These are phyloP conservation scores for Lucilia sericata DNA, from an alignment of 1,140 invertebrate species.

Conservation along the genomic window DNA sequence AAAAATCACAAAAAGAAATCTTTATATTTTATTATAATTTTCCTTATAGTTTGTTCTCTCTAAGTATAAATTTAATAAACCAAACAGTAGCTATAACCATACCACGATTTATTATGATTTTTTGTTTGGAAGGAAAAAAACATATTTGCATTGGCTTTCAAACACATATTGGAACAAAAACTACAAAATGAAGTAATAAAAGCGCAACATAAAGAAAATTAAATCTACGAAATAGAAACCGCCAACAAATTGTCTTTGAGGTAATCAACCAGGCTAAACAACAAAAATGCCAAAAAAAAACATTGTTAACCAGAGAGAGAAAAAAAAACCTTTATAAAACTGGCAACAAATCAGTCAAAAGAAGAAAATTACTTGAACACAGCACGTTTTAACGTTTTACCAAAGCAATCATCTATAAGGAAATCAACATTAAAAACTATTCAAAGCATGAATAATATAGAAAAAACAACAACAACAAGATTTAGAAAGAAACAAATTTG, in stretches of 20 bases:
- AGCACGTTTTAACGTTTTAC: slow-evolving; percentile 39
- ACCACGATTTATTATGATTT: slow-evolving; percentile 27
- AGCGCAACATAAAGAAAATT: not conserved
- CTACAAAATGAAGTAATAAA: not conserved
- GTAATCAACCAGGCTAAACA: slow-evolving; percentile 31
- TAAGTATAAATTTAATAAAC: not conserved
- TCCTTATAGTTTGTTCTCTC: not conserved
- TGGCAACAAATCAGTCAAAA: slow-evolving; percentile 36
- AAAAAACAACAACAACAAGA: not conserved
- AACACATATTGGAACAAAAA: not conserved
- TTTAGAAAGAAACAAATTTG: not conserved
- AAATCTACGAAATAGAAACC: not conserved
- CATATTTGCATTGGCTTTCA: not conserved
- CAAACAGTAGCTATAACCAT: not conserved
- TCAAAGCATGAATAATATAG: not conserved
- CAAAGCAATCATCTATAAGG: slow-evolving; percentile 38
- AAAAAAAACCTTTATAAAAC: slow-evolving; percentile 1
- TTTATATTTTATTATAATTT: not conserved
- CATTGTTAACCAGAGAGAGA: not conserved
- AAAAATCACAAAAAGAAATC: not conserved
- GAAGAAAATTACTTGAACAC: slow-evolving; percentile 40
- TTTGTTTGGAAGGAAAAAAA: not conserved
- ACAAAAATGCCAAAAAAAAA: not conserved
- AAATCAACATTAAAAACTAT: slow-evolving; percentile 13
- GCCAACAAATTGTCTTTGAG: slow-evolving; percentile 6